phyloP scores from a whole-genome alignment of 2,888 invertebrate species.

The Diabrotica balteata region DNA sequence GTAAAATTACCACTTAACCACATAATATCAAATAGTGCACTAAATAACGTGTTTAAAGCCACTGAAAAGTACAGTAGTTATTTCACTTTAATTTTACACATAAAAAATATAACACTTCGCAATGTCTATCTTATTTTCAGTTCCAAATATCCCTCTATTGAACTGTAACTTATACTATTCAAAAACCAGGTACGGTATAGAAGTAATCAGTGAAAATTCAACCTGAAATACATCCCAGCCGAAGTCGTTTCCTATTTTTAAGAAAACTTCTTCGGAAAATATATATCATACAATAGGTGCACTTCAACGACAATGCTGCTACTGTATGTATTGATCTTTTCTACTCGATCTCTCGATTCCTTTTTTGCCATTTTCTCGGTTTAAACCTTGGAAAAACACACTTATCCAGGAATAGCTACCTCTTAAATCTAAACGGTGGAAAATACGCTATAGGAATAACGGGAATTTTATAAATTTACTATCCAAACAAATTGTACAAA shows the following conservation, averaged over 20 bases:
- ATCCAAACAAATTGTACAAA: no score
- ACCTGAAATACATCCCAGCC: conserved; percentile 18
- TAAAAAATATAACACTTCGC: no score
- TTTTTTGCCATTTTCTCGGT: conserved; percentile 13
- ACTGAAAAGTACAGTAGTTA: no score
- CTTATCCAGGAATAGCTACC: conserved; percentile 16
- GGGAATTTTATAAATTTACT: no score
- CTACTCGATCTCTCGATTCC: conserved; percentile 33
- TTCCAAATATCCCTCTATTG: no score
- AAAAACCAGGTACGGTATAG: conserved; percentile 4
- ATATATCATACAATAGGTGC: conserved; percentile 37
- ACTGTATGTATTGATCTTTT: conserved; percentile 42
- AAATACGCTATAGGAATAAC: background rate
- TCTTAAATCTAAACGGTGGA: conserved; percentile 17
- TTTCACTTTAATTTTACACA: no score
- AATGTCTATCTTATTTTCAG: no score
- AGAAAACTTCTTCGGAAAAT: conserved; percentile 12
- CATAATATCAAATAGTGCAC: no score
- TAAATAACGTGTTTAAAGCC: no score
- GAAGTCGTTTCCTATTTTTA: conserved; percentile 16
- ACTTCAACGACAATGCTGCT: conserved; percentile 45
- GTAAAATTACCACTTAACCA: no score
- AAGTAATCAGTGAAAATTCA: conserved; percentile 15
- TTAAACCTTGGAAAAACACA: background rate
- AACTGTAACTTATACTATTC: no score